Evolutionary conservation across 2,797 vertebrate species (phyloP).

Genomic region (Lepus townsendii): DNA sequence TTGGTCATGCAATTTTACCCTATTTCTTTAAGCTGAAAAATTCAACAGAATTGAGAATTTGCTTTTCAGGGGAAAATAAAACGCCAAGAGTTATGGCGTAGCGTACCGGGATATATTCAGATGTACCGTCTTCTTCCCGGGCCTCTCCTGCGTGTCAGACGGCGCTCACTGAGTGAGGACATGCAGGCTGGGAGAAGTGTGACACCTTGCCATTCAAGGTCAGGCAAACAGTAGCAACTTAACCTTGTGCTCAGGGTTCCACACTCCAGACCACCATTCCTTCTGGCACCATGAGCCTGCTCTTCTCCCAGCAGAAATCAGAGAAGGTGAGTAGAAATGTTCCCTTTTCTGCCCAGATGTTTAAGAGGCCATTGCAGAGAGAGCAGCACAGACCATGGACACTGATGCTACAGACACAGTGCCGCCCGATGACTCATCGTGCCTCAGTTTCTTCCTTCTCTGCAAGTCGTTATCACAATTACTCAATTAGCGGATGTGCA

Average conservation of each 20-base stretch:
- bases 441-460: background rate
- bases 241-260: background rate
- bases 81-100: background rate
- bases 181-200: background rate
- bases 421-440: too few relatives aligned
- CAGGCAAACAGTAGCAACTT: background rate
- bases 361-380: background rate
- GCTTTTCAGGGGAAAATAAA: conserved; percentile 42
- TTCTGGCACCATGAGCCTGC: conserved; percentile 2
- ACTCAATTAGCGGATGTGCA: background rate
- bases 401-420: background rate
- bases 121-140: background rate
- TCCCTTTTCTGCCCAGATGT: background rate
- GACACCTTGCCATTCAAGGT: background rate
- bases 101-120: background rate
- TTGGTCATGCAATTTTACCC: background rate
- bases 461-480: background rate
- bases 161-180: too few relatives aligned
- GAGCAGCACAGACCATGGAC: background rate
- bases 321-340: background rate
- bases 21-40: background rate
- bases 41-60: conserved; percentile 8
- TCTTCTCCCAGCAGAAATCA: conserved; percentile 15
- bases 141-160: background rate
- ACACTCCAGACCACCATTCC: background rate